Evolutionary conservation across 1,140 invertebrate species (phyloP).

Genomic region (Trachymyrmex septentrionalis): DNA sequence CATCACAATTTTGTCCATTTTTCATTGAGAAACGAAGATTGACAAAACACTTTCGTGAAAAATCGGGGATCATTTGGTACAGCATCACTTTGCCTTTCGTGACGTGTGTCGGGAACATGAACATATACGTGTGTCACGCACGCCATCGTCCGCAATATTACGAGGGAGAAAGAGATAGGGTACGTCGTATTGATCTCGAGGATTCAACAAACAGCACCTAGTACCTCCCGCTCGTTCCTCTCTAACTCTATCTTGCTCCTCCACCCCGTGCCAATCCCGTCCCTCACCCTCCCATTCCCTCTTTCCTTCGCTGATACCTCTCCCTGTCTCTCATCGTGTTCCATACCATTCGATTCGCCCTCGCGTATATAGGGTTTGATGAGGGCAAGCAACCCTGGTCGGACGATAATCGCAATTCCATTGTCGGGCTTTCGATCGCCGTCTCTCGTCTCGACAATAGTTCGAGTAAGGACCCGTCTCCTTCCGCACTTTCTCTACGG

Average conservation of each 20-base stretch:
- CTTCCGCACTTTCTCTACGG: slow-evolving; percentile 29
- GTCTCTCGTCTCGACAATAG: slow-evolving; percentile 31
- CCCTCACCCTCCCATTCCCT: slow-evolving; percentile 46
- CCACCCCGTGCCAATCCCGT: slow-evolving; percentile 58
- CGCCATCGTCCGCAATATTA: slow-evolving; percentile 62
- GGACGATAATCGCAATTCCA: slow-evolving; percentile 64
- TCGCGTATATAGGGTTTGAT: slow-evolving; percentile 68
- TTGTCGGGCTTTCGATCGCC: slow-evolving; percentile 53
- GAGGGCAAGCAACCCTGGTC: slow-evolving; percentile 56
- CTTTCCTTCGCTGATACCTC: slow-evolving; percentile 61
- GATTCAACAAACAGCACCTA: slow-evolving; percentile 85
- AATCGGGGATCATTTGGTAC: slow-evolving; percentile 19
- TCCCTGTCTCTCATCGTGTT: slow-evolving; percentile 70
- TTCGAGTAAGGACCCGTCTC: slow-evolving; percentile 35
- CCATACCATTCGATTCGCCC: slow-evolving; percentile 68
- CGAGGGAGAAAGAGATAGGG: slow-evolving; percentile 74
- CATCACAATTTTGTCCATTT: background rate
- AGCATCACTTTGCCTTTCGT: slow-evolving; percentile 52
- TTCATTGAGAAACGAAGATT: background rate
- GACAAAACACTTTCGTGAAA: background rate
- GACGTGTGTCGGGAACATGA: slow-evolving; percentile 36
- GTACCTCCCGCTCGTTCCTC: slow-evolving; percentile 78
- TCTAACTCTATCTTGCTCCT: slow-evolving; percentile 73
- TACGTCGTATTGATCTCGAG: slow-evolving; percentile 85
- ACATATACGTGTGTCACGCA: slow-evolving; percentile 57